Conservation (phyloP, 2,113 vertebrate genomes). For the Monopterus albus region DNA sequence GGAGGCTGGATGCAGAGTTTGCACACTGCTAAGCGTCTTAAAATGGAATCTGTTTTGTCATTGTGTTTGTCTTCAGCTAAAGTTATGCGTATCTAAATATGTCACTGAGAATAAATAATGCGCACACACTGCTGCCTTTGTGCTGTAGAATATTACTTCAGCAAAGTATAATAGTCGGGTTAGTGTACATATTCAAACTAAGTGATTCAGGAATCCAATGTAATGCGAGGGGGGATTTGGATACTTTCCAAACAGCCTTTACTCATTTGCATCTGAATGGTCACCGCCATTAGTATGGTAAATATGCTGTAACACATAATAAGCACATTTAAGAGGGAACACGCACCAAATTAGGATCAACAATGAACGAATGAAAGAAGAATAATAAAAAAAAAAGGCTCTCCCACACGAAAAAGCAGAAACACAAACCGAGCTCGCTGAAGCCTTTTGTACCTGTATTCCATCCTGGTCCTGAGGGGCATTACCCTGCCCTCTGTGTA, state of each 20-base stretch:
- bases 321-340: slow-evolving; percentile 58
- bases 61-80: slow-evolving; percentile 47
- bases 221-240: slow-evolving; percentile 52
- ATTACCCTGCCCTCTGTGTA: slow-evolving; percentile 80
- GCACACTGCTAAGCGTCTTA: slow-evolving; percentile 39
- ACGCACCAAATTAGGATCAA: slow-evolving; percentile 48
- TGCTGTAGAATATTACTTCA: slow-evolving; percentile 46
- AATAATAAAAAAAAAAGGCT: slow-evolving; percentile 58
- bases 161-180: slow-evolving; percentile 47
- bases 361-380: slow-evolving; percentile 47
- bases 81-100: slow-evolving; percentile 56
- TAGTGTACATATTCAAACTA: slow-evolving; percentile 55
- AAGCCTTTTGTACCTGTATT: slow-evolving; percentile 80
- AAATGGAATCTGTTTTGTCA: slow-evolving; percentile 47
- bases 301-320: slow-evolving; percentile 69
- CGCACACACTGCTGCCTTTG: slow-evolving; percentile 49
- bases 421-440: slow-evolving; percentile 56
- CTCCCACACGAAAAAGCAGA: slow-evolving; percentile 43
- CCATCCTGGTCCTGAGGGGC: slow-evolving; percentile 77
- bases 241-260: slow-evolving; percentile 54
- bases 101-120: slow-evolving; percentile 49
- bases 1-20: slow-evolving; percentile 27
- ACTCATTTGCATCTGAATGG: slow-evolving; percentile 75
- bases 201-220: slow-evolving; percentile 54
- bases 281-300: slow-evolving; percentile 62